Base-by-base conservation (phyloP, 2,888 invertebrate genomes). In the Agonum fuliginosum region DNA sequence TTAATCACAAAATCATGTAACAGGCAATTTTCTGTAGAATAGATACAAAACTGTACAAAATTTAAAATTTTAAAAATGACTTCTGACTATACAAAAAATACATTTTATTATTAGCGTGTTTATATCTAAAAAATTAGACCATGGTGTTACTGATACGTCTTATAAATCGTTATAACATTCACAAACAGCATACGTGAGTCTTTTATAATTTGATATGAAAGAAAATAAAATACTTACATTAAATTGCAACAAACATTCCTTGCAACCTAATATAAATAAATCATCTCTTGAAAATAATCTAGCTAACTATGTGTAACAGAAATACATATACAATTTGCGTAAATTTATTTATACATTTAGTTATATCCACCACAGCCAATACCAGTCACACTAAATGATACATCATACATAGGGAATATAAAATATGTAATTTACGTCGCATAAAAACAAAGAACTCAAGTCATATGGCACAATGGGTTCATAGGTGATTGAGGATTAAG, bases 1-100 rank as follows among this genome's bases (percentile, higher is more conserved):
- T 72, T 72, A 75, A 67, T 75, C 67, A 75, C 37, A 75, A 72
- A 75, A 75, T 75, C 27, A 74, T 72, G 58, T 74, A 74, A 67
- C 51, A 67, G 75, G 51, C 75, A 75, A 75, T 75, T 75, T 75
- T 75, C 65, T 75, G 75, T 75, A 75, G 75, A 75, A 75, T 75
- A 75, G 37, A 67, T 75, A 75, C 67, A 75, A 75, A 74, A 75
- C 46, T 75, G 75, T 75, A 75, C 75, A 75, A 75, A 75, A 74
- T 74, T 65, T 65, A 62, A 75, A 30, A 75, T 75, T 67, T 46
- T 48, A 37, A 75, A 75, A 75, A 75, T 75, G 67, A 75, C 48
- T 67, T 74, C 22, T 75, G 67, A 67, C 65, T 75, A 75, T 75
- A 75, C 75, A 75, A 75, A 75, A 75, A 75, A 75, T 67, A 75